Percentiles rank a stretch among this genome's conserved stretches.
Conservation (phyloP, 2,113 vertebrate species). For the Crotalus tigris region DNA sequence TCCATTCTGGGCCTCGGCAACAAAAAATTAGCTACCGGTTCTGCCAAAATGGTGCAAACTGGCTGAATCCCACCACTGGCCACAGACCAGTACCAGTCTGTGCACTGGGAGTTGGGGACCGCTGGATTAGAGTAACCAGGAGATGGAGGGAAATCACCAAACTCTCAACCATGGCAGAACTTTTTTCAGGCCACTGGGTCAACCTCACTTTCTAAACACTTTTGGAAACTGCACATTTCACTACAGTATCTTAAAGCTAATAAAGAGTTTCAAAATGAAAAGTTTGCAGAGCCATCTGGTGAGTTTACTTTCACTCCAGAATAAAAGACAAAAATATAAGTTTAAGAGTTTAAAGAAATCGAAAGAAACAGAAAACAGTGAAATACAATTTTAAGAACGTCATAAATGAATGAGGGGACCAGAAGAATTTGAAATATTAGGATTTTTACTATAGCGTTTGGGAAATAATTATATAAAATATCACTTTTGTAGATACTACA, state of each 20-base stretch:
- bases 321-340: not conserved
- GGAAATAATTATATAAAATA: not conserved
- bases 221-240: not conserved
- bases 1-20: too few relatives aligned
- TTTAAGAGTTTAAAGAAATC: not conserved
- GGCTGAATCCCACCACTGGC: too few relatives aligned
- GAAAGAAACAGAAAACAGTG: not conserved
- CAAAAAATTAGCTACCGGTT: too few relatives aligned
- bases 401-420: not conserved
- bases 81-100: rapidly evolving
- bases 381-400: not conserved
- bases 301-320: not conserved
- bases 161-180: not conserved
- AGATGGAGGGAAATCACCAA: not conserved
- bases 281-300: not conserved
- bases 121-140: not conserved
- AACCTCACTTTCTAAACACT: not conserved
- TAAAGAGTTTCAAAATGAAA: not conserved
- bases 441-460: not conserved
- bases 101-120: too few relatives aligned
- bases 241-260: not conserved
- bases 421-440: not conserved
- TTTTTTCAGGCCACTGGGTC: not conserved
- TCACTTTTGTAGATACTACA: not conserved
- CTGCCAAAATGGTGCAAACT: too few relatives aligned